Conservation (phyloP, 2,797 vertebrate genomes). For the Perodicticus potto region DNA sequence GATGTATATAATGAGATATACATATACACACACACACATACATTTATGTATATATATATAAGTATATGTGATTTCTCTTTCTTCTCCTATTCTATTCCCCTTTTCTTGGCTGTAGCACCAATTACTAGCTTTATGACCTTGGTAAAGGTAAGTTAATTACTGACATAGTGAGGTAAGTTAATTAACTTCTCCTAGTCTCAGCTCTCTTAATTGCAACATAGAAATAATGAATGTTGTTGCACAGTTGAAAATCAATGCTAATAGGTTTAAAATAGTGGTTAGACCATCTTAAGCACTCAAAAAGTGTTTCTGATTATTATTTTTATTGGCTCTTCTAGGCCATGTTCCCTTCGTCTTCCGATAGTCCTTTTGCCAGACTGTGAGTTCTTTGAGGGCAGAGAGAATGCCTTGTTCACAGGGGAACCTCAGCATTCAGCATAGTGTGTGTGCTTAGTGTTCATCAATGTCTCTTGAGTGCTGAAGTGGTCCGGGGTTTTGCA, state of each 20-base stretch:
- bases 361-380: neutral
- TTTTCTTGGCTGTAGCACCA: neutral
- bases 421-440: neutral
- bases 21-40: too few relatives aligned
- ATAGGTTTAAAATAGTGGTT: neutral
- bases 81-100: neutral
- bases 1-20: neutral
- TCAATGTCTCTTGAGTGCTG: neutral
- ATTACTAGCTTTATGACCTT: neutral
- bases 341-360: neutral
- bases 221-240: constrained; percentile 6
- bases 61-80: neutral
- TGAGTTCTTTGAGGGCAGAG: neutral
- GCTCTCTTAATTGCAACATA: constrained; percentile 22
- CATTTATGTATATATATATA: neutral
- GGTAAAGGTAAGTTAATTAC: neutral
- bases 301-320: neutral
- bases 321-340: neutral
- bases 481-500: neutral
- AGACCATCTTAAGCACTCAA: neutral
- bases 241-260: neutral
- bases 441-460: too few relatives aligned
- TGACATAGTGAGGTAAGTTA: neutral
- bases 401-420: neutral
- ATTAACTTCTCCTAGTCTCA: neutral